phyloP scores from a whole-genome alignment of 2,797 vertebrate genomes.

The Enoplosus armatus region DNA sequence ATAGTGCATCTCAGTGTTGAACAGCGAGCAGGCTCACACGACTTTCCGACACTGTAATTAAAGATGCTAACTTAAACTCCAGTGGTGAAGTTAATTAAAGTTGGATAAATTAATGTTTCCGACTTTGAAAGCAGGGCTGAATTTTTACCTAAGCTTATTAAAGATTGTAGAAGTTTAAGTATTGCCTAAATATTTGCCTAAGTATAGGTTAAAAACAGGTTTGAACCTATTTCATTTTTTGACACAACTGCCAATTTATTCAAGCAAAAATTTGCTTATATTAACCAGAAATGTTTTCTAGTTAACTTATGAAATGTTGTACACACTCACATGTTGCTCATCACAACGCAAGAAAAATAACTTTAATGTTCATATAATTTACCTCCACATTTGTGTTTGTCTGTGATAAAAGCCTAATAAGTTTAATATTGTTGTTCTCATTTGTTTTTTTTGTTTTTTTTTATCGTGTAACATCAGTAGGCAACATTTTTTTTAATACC shows the following conservation, averaged over 20 bases:
- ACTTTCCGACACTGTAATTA: conserved; percentile 21
- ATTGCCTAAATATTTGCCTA: too few relatives aligned
- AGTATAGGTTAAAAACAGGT: too few relatives aligned
- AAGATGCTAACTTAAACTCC: conserved; percentile 27
- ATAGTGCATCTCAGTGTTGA: background rate
- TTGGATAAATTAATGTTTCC: background rate
- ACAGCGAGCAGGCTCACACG: background rate
- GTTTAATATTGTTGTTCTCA: background rate
- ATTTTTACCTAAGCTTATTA: background rate
- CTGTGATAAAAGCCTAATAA: background rate
- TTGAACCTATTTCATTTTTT: background rate
- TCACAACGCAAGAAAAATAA: background rate
- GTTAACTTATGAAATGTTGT: background rate
- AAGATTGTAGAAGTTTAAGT: background rate
- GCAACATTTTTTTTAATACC: background rate
- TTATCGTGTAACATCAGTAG: background rate
- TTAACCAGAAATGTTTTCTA: background rate
- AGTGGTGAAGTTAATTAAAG: conserved; percentile 41
- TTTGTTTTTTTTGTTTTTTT: background rate
- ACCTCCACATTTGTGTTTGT: background rate
- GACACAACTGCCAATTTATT: too few relatives aligned
- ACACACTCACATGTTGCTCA: conserved; percentile 7
- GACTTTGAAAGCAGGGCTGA: background rate
- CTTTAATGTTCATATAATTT: background rate
- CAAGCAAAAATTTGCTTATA: background rate